These are phyloP conservation scores for Notechis scutatus DNA, from an alignment of 2,113 vertebrate species.

Conservation along the genomic window DNA sequence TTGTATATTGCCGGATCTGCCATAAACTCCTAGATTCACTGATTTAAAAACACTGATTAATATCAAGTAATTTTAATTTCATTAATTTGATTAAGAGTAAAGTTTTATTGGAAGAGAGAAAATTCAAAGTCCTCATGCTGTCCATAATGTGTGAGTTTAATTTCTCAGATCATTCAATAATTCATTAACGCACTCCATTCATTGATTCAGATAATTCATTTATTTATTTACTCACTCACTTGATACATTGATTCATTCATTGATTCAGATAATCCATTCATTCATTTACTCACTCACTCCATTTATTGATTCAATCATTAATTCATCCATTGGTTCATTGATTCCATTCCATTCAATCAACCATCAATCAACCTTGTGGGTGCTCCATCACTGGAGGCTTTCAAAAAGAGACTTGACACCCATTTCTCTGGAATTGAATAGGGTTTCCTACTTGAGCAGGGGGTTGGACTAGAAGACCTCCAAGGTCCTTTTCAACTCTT, in stretches of 20 bases:
- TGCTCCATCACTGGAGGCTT: background rate
- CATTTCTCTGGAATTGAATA: background rate
- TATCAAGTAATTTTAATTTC: slow-evolving; percentile 21
- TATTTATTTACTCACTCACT: no score
- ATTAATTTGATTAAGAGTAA: background rate
- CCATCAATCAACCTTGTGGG: background rate
- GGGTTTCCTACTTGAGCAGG: background rate
- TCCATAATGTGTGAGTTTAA: background rate
- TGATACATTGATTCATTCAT: no score
- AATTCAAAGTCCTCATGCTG: slow-evolving; percentile 8
- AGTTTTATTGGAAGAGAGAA: background rate
- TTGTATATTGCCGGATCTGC: background rate
- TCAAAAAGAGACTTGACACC: background rate
- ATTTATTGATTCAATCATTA: background rate
- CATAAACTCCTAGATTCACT: background rate
- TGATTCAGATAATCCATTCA: no score
- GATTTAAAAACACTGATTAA: background rate
- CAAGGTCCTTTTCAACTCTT: background rate
- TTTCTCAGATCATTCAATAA: background rate
- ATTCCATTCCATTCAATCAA: background rate
- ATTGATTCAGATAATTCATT: no score
- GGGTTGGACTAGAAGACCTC: background rate
- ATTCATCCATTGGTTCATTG: background rate
- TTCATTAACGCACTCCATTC: background rate
- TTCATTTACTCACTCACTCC: no score